Evolutionary conservation across 2,888 invertebrate species (phyloP).

Genomic region (Acrobasis consociella): DNA sequence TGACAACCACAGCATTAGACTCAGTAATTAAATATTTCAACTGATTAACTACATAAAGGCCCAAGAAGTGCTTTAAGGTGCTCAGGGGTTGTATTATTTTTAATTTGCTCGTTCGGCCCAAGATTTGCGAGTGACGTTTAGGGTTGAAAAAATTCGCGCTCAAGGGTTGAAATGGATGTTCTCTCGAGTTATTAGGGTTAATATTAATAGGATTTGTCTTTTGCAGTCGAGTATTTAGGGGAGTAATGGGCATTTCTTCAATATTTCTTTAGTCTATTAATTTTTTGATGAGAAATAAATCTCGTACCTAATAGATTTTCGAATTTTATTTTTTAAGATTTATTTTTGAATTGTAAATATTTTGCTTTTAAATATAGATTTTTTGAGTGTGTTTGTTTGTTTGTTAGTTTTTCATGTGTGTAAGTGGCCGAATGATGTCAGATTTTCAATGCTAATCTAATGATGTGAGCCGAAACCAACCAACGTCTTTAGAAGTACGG

Average conservation of each 20-base stretch:
- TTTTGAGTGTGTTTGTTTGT: too few species aligned
- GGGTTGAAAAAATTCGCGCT: slow-evolving; percentile 56
- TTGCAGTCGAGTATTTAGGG: slow-evolving; percentile 31
- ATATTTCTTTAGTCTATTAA: background rate
- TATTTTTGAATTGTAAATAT: too few species aligned
- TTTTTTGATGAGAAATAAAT: background rate
- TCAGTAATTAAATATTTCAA: slow-evolving; percentile 79
- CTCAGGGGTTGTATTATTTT: slow-evolving; percentile 69
- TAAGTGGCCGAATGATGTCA: too few species aligned
- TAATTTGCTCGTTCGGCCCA: slow-evolving; percentile 65
- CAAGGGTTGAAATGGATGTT: slow-evolving; percentile 58
- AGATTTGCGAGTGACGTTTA: slow-evolving; percentile 66
- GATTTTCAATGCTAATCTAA: too few species aligned
- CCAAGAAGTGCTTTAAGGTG: slow-evolving; percentile 56
- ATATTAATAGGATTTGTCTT: slow-evolving; percentile 69
- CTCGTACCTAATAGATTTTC: too few species aligned
- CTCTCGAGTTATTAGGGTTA: slow-evolving; percentile 58
- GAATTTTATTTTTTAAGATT: too few species aligned
- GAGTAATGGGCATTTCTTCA: background rate
- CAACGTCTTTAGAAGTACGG: too few species aligned
- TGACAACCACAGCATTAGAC: slow-evolving; percentile 58
- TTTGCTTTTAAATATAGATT: too few species aligned
- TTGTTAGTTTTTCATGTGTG: too few species aligned
- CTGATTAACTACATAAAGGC: slow-evolving; percentile 76
- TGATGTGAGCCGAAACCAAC: too few species aligned